Conservation (phyloP, 2,113 vertebrate genomes). For the Bubo scandiacus region DNA sequence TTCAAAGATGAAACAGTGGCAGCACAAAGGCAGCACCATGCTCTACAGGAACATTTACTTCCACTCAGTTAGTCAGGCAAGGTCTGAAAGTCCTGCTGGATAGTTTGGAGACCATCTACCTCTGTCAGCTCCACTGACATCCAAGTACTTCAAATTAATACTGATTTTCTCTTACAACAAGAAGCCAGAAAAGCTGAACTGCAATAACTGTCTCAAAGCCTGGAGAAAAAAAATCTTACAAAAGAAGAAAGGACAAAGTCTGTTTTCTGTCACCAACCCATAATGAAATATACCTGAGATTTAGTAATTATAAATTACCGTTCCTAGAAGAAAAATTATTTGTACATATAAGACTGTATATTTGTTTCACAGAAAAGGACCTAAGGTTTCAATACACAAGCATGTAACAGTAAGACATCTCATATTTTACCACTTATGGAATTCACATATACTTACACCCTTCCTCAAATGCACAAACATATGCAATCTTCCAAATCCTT, state of each 20-base stretch:
- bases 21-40: background rate
- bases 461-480: background rate
- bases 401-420: background rate
- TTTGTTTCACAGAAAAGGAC: background rate
- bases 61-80: constrained; percentile 4
- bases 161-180: constrained; percentile 57
- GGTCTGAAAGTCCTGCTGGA: constrained; percentile 42
- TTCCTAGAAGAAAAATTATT: background rate
- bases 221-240: background rate
- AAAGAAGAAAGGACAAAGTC: background rate
- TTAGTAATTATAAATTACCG: background rate
- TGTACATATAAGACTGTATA: background rate
- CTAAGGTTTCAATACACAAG: background rate
- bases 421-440: background rate
- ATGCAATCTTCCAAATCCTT: background rate
- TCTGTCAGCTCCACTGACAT: constrained; percentile 38
- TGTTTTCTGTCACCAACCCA: background rate
- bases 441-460: background rate
- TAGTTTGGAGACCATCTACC: constrained; percentile 34
- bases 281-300: background rate
- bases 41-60: constrained; percentile 18
- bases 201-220: constrained; percentile 12
- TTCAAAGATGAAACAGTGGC: constrained; percentile 11
- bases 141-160: constrained; percentile 64
- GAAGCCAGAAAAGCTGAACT: constrained; percentile 49